These are phyloP conservation scores for Isoperla grammatica DNA, from an alignment of 2,888 invertebrate species.

Conservation along the genomic window DNA sequence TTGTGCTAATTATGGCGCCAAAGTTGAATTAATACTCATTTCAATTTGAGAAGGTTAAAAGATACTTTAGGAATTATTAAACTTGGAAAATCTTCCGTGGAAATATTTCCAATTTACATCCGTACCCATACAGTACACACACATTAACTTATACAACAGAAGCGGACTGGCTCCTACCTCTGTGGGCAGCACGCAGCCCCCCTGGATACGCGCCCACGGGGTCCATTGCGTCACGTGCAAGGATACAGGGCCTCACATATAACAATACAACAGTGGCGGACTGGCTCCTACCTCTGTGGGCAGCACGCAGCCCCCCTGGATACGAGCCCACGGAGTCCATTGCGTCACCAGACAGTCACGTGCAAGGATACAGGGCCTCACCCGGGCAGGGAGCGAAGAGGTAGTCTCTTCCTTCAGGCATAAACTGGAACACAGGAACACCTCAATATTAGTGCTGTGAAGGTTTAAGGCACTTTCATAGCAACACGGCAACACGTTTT, in stretches of 20 bases:
- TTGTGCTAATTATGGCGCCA: too few relatives aligned
- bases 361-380: constrained; percentile 48
- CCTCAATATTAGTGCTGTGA: too few relatives aligned
- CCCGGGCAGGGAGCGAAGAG: constrained; percentile 27
- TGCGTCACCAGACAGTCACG: constrained; percentile 53
- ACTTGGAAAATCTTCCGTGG: too few relatives aligned
- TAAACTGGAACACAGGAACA: constrained; percentile 26
- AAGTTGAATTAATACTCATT: too few relatives aligned
- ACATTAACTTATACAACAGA: too few relatives aligned
- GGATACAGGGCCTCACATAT: constrained; percentile 48
- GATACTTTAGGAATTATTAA: too few relatives aligned
- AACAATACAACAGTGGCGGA: too few relatives aligned
- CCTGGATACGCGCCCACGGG: constrained; percentile 51
- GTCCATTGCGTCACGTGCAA: constrained; percentile 53
- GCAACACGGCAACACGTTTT: too few relatives aligned
- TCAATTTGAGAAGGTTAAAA: too few relatives aligned
- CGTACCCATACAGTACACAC: too few relatives aligned
- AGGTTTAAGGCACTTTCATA: too few relatives aligned
- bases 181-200: constrained; percentile 43
- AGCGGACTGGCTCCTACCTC: constrained; percentile 36
- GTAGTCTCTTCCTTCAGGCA: constrained; percentile 28
- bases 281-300: constrained; percentile 34
- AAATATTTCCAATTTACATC: too few relatives aligned
- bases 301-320: constrained; percentile 47
- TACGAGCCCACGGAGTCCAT: constrained; percentile 54